Evolutionary conservation across 2,888 invertebrate genomes (phyloP), one percentile per base, ranked within the genome.

Genomic region (Ennomos fuscantarius): DNA sequence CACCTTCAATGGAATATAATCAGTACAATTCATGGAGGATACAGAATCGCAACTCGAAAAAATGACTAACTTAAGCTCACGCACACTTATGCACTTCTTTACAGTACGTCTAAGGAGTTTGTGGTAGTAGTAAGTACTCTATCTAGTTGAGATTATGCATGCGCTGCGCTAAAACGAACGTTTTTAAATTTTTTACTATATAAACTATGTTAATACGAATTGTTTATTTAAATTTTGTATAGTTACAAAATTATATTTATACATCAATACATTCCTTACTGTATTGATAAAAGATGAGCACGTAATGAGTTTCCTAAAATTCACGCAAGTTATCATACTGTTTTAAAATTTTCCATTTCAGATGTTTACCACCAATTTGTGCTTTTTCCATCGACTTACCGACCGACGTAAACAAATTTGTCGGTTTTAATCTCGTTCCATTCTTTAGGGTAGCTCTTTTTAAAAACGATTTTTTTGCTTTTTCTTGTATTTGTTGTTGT

Each of bases 341-440:
- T 36, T 12, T 9, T 9, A 42, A 6, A 12, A 9, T 49, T 31
- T 37, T 32, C n/a, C 37, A 24, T 24, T 36, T 62, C 59, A 55
- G 62, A 66, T 72, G 71, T 74, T 77, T 74, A 65, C 73, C 60
- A 65, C 58, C 65, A 67, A 65, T 69, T 76, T 66, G 54, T 61
- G 65, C 62, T 72, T 75, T 73, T 72, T 70, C 62, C 63, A 71
- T 72, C 63, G 66, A 72, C 63, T 68, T 68, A 53, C 37, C 58
- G 60, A 66, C 62, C 55, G 63, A 63, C 68, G 73, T 72, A 76
- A 76, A 76, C 76, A 76, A 72, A 72, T 71, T 74, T 72, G 45
- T 65, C 52, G 56, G 59, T 58, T 69, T 69, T 70, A 69, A 72
- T 73, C 66, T 69, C 42, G 46, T 70, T 72, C 59, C 53, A 6